These are phyloP conservation scores for Scleropages formosus DNA, from an alignment of 2,797 vertebrate species.

Conservation along the genomic window DNA sequence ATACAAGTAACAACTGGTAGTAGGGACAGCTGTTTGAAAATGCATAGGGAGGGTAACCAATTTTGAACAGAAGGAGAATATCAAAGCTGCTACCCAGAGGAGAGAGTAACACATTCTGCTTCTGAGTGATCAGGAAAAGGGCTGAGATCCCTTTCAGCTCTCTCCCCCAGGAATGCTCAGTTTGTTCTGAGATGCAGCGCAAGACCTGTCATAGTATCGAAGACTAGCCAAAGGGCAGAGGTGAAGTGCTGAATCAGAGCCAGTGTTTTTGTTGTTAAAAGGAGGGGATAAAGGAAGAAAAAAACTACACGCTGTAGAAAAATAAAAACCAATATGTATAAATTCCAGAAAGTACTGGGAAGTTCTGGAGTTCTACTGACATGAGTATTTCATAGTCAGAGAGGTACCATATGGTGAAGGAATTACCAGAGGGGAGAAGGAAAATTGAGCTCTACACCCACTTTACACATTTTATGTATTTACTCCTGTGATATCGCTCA, in stretches of 20 bases:
- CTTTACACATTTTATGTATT: slow-evolving; percentile 17
- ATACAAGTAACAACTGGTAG: no score
- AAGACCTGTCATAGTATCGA: slow-evolving; percentile 36
- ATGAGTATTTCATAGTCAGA: slow-evolving; percentile 7
- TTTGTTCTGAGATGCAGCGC: slow-evolving; percentile 29
- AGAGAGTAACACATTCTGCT: neutral
- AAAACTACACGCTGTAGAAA: neutral
- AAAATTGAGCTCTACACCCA: neutral
- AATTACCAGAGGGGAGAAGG: neutral
- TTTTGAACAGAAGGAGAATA: no score
- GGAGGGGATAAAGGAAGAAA: neutral
- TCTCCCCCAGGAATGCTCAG: slow-evolving; percentile 29
- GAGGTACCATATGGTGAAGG: neutral
- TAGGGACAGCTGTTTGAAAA: no score
- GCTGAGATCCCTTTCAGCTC: slow-evolving; percentile 35
- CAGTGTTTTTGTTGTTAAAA: neutral
- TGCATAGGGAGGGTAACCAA: no score
- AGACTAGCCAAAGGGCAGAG: slow-evolving; percentile 17
- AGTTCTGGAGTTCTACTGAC: neutral
- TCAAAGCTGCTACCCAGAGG: neutral
- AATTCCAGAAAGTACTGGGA: neutral
- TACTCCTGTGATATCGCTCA: neutral
- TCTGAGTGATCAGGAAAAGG: neutral
- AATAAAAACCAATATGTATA: neutral
- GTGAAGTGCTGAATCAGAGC: slow-evolving; percentile 2